phyloP scores from a whole-genome alignment of 2,113 vertebrate species.

The Ursus arctos region DNA sequence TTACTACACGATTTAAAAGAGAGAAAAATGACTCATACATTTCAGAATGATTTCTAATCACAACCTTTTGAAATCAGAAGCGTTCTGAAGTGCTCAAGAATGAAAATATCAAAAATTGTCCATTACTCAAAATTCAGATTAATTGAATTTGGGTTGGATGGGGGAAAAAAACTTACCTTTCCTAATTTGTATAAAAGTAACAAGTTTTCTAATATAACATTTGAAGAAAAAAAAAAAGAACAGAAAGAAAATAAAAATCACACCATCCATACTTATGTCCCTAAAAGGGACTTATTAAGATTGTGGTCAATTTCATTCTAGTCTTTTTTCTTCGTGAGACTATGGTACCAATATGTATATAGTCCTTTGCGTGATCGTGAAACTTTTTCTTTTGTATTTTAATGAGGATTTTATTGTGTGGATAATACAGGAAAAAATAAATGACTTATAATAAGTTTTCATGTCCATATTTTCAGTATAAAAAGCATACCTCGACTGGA shows the following conservation, averaged over 20 bases:
- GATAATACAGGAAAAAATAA: constrained; percentile 32
- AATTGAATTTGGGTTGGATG: constrained; percentile 30
- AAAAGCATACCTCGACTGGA: neutral
- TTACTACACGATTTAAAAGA: constrained; percentile 40
- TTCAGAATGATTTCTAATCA: constrained; percentile 60
- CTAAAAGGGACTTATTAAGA: neutral
- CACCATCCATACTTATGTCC: neutral
- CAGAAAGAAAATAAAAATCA: neutral
- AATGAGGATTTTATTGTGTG: neutral
- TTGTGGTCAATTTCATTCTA: constrained; percentile 15
- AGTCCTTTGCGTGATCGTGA: neutral
- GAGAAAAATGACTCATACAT: constrained; percentile 48
- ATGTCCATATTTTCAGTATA: neutral
- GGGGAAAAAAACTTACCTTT: neutral
- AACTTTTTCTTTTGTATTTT: constrained; percentile 21
- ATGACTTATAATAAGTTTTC: neutral
- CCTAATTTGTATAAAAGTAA: constrained; percentile 54
- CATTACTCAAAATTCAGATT: constrained; percentile 54
- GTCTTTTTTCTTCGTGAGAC: neutral
- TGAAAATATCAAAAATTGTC: constrained; percentile 63
- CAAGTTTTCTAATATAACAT: neutral
- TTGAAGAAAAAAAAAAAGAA: neutral
- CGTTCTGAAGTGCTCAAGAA: constrained; percentile 47
- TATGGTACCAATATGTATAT: neutral
- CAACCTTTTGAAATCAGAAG: constrained; percentile 57